Conservation (phyloP, 2,888 invertebrate species). For the Drosophila subsilvestris region DNA sequence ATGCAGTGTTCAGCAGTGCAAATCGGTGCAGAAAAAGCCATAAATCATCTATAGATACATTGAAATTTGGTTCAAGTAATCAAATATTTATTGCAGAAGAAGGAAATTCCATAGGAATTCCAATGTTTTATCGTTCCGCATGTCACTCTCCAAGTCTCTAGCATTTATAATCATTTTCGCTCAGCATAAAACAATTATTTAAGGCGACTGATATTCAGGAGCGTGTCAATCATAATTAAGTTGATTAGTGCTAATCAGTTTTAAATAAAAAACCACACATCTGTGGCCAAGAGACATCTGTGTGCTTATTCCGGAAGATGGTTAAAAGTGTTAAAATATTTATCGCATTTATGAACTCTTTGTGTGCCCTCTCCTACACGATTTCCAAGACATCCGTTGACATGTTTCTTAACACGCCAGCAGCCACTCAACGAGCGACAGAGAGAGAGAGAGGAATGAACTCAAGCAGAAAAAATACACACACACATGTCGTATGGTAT, state of each 20-base stretch:
- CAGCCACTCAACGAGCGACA: conserved; percentile 2
- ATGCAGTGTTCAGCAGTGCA: neutral
- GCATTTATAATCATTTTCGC: too few species aligned
- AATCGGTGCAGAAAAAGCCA: neutral
- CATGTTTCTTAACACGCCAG: conserved; percentile 13
- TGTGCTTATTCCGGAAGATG: conserved; percentile 27
- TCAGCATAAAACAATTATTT: too few species aligned
- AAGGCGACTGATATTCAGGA: conserved; percentile 11
- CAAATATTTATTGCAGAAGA: neutral
- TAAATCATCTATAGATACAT: neutral
- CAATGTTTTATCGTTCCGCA: neutral
- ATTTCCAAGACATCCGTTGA: conserved; percentile 18
- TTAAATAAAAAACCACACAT: conserved; percentile 19
- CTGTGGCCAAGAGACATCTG: conserved; percentile 22
- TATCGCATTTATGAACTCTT: conserved; percentile 39
- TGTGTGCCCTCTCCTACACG: conserved; percentile 24
- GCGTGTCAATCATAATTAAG: conserved; percentile 5
- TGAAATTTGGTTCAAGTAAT: too few species aligned
- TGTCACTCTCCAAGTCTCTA: too few species aligned
- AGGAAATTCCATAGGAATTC: neutral
- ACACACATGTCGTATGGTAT: neutral
- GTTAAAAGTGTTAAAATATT: conserved; percentile 25
- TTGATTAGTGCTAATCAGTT: conserved; percentile 12
- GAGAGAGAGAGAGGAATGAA: neutral
- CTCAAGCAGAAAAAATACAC: neutral